These are phyloP conservation scores for Gambusia affinis DNA, from an alignment of 2,113 vertebrate genomes.

Conservation along the genomic window DNA sequence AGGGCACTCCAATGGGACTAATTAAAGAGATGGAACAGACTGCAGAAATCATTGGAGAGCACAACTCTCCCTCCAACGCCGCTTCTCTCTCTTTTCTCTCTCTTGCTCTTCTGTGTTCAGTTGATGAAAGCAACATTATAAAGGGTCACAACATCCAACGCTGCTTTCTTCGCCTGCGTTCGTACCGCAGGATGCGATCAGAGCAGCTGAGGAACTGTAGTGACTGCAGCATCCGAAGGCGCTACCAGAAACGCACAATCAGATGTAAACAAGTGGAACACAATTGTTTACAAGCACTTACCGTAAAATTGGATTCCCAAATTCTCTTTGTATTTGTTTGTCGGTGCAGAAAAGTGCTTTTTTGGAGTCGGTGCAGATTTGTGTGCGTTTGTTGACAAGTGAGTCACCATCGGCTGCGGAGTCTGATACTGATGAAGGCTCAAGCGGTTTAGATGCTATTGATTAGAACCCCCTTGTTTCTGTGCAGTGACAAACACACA, in stretches of 20 bases:
- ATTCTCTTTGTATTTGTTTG: conserved; percentile 6
- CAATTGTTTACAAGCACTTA: neutral
- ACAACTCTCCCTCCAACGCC: conserved; percentile 47
- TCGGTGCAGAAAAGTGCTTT: conserved; percentile 1
- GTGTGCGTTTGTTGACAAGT: neutral
- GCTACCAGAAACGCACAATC: neutral
- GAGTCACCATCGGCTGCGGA: conserved; percentile 29
- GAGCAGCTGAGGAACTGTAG: conserved; percentile 4
- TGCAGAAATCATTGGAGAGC: conserved; percentile 71
- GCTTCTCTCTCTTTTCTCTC: conserved; percentile 31
- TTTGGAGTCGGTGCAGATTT: neutral
- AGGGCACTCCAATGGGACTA: conserved; percentile 77
- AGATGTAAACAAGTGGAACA: neutral
- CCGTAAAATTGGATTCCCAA: neutral
- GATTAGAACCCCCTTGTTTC: conserved; percentile 54
- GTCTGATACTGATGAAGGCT: conserved; percentile 54
- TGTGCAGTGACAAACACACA: conserved; percentile 15
- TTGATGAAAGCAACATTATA: conserved; percentile 65
- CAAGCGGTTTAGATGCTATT: conserved; percentile 53
- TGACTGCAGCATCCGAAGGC: neutral
- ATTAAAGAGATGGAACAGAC: conserved; percentile 80
- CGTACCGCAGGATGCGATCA: conserved; percentile 14
- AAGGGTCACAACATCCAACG: conserved; percentile 40
- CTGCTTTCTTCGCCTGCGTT: conserved; percentile 19
- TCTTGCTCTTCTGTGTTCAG: conserved; percentile 44